Evolutionary conservation across 2,113 vertebrate species (phyloP), one percentile per base, ranked within the genome.

Genomic region (Propithecus coquereli): DNA sequence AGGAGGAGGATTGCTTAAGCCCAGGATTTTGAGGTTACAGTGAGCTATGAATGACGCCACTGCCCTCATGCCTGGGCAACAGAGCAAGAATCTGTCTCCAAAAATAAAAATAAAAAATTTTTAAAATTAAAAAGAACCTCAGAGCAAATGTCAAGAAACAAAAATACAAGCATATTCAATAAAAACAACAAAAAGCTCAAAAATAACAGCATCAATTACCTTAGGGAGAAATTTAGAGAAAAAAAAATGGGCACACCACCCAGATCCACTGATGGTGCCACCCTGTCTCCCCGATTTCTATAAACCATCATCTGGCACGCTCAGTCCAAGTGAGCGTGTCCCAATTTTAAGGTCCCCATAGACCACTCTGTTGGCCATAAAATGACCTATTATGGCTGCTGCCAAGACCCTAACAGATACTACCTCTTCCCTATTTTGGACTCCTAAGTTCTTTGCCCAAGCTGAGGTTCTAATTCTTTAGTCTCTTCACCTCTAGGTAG

Each of bases 111-210:
- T 57, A 22, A 61, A 61, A 27, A 61, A 61, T 5, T 30, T 27
- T 61, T 12, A 27, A 61, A 61, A 22, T 57, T 57, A 57, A 57
- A 57, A 91, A 43, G 54, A 93, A 87, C 45, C 37, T 91, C 40
- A 74, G 30, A 96, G 34, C 52, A 95, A 88, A 92, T 59, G 18
- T 83, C 45, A 87, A 79, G 52, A 86, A 86, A 66, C 40, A 77
- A 50, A 87, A 95, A 71, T n/a, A 40, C 30, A 89, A 43, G 22
- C 52, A 66, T 90, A 37, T 87, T 87, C 10, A 40, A 12, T 50
- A 89, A 92, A 87, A 87, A 12, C 57, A 81, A 32, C 8, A 80
- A 65, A n/a, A 95, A 83, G 2, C n/a, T 79, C 74, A 86, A 43
- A 6, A 80, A 20, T 84, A 54, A 81, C 20, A 54, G 22, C 70